Evolutionary conservation across 2,888 invertebrate genomes (phyloP).

Genomic region (Campoletis raptor): DNA sequence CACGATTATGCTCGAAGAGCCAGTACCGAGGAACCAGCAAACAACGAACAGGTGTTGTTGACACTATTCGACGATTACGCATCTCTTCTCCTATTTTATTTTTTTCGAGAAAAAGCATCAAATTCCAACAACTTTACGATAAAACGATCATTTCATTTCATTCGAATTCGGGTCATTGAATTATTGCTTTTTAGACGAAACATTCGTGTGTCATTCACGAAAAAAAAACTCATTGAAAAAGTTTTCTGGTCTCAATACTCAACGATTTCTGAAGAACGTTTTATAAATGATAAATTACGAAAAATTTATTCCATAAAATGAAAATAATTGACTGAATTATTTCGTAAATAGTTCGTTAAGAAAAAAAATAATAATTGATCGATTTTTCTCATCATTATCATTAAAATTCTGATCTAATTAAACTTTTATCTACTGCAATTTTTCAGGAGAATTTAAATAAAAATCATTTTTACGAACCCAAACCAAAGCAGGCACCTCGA

Average conservation of each 20-base stretch:
- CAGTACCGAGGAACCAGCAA: slow-evolving; percentile 90
- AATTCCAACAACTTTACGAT: neutral
- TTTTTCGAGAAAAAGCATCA: slow-evolving; percentile 3
- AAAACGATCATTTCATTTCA: neutral
- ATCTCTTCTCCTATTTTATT: slow-evolving; percentile 88
- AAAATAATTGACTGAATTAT: neutral
- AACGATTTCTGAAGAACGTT: neutral
- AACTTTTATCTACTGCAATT: neutral
- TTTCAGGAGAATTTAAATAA: neutral
- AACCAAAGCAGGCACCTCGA: slow-evolving; percentile 89
- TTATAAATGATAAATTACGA: neutral
- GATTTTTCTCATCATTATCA: neutral
- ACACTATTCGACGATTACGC: slow-evolving; percentile 89
- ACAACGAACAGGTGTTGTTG: slow-evolving; percentile 88
- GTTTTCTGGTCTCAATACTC: neutral
- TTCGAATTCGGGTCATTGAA: neutral
- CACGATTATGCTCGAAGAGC: slow-evolving; percentile 88
- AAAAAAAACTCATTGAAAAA: neutral
- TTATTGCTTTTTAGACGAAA: neutral
- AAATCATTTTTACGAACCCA: slow-evolving; percentile 83
- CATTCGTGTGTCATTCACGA: neutral
- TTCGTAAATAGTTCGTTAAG: neutral
- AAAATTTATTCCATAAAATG: too few species aligned
- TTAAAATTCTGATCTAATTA: neutral
- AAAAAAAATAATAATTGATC: neutral